These are phyloP conservation scores for Merops nubicus DNA, from an alignment of 2,113 vertebrate genomes.

Conservation along the genomic window DNA sequence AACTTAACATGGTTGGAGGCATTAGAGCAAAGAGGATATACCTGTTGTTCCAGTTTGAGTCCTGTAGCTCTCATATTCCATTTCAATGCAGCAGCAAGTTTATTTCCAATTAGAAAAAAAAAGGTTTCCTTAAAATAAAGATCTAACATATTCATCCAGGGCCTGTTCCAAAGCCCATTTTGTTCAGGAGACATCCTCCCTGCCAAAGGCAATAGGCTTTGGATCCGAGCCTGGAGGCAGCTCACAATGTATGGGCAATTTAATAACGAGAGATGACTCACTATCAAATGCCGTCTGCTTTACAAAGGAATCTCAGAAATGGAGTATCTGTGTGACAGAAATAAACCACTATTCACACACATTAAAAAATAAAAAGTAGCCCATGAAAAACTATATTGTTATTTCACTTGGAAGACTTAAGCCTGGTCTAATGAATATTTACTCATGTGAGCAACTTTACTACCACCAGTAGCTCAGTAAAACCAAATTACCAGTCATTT, in stretches of 20 bases:
- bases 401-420: background rate
- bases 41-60: background rate
- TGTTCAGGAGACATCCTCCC: background rate
- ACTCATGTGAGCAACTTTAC: background rate
- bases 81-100: background rate
- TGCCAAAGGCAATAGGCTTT: background rate
- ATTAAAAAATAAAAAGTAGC: background rate
- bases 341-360: background rate
- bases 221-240: conserved; percentile 1
- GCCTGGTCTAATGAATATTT: fast-evolving
- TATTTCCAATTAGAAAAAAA: background rate
- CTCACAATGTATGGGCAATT: conserved; percentile 2
- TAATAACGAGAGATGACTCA: conserved; percentile 42
- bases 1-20: background rate
- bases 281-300: background rate
- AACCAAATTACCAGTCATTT: background rate
- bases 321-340: conserved; percentile 20
- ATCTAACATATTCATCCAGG: background rate
- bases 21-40: background rate
- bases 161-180: background rate
- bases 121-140: background rate
- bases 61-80: background rate
- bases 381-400: background rate
- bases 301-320: conserved; percentile 41
- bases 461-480: background rate